These are phyloP conservation scores for Diabrotica balteata DNA, from an alignment of 2,888 invertebrate species.

Conservation along the genomic window DNA sequence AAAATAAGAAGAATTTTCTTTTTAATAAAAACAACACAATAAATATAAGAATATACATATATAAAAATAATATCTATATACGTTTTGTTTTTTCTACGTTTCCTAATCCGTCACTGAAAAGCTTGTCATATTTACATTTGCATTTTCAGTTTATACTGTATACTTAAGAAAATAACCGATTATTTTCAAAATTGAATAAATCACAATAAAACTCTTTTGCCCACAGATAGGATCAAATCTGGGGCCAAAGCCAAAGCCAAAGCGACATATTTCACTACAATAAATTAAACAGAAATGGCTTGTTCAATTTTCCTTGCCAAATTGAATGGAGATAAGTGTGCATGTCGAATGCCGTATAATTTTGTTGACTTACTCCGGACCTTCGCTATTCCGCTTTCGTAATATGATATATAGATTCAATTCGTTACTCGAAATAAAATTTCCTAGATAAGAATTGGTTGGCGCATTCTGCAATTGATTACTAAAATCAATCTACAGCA, in stretches of 20 bases:
- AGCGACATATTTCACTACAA: constrained; percentile 18
- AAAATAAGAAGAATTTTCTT: too few species aligned
- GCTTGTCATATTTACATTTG: too few species aligned
- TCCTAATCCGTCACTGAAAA: too few species aligned
- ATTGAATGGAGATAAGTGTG: constrained; percentile 43
- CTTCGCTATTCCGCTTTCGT: constrained; percentile 23
- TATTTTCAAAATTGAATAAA: too few species aligned
- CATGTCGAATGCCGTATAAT: constrained; percentile 46
- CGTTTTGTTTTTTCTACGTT: too few species aligned
- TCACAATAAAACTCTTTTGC: too few species aligned
- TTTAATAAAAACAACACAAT: too few species aligned
- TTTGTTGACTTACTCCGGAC: constrained; percentile 40
- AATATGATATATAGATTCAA: constrained; percentile 60
- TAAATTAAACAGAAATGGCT: constrained; percentile 36
- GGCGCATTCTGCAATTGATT: constrained; percentile 4
- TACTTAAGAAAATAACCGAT: too few species aligned
- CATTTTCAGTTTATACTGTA: too few species aligned
- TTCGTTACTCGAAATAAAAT: constrained; percentile 60
- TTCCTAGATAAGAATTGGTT: constrained; percentile 51
- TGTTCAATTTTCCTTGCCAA: constrained; percentile 38
- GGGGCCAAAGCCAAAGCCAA: not conserved
- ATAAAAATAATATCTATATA: too few species aligned
- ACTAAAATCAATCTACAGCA: constrained; percentile 14
- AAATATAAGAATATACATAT: too few species aligned
- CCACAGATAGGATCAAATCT: too few species aligned